phyloP scores from a whole-genome alignment of 2,797 vertebrate genomes.

The Pelodytes ibericus region DNA sequence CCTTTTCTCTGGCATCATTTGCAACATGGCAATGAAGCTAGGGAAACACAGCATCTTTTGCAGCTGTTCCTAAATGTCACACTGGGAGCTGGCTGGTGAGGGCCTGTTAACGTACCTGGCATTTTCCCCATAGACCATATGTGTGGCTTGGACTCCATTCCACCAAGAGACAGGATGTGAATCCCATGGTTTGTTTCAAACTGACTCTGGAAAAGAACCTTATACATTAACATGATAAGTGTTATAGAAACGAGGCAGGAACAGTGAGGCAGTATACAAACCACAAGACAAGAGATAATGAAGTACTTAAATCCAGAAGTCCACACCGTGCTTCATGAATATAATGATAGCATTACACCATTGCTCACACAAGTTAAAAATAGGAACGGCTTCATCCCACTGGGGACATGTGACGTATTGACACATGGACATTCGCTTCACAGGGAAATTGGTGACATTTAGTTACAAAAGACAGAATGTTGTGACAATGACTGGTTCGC shows the following conservation, averaged over 20 bases:
- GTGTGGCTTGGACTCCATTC: slow-evolving; percentile 38
- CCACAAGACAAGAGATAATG: not conserved
- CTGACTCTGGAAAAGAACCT: slow-evolving; percentile 8
- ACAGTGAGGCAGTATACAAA: slow-evolving; percentile 9
- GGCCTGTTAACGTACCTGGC: slow-evolving; percentile 28
- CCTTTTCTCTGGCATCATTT: slow-evolving; percentile 24
- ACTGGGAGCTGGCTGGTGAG: slow-evolving; percentile 36
- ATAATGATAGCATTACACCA: not conserved
- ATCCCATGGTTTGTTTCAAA: slow-evolving; percentile 20
- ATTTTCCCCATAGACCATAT: slow-evolving; percentile 47
- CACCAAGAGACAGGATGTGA: slow-evolving; percentile 23
- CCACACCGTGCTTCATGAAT: not conserved
- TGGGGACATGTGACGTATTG: not conserved
- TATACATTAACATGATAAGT: slow-evolving; percentile 8
- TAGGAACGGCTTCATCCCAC: not conserved
- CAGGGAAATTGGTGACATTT: slow-evolving; percentile 3
- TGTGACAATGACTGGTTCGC: slow-evolving; percentile 10
- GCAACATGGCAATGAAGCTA: slow-evolving; percentile 31
- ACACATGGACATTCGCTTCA: not conserved
- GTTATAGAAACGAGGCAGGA: not conserved
- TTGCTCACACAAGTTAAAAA: not conserved
- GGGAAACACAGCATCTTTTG: slow-evolving; percentile 33
- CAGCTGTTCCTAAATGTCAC: slow-evolving; percentile 52
- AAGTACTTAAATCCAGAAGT: not conserved
- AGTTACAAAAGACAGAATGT: slow-evolving; percentile 1